Evolutionary conservation across 2,888 invertebrate species (phyloP).

Genomic region (Stenotaenia linearis): DNA sequence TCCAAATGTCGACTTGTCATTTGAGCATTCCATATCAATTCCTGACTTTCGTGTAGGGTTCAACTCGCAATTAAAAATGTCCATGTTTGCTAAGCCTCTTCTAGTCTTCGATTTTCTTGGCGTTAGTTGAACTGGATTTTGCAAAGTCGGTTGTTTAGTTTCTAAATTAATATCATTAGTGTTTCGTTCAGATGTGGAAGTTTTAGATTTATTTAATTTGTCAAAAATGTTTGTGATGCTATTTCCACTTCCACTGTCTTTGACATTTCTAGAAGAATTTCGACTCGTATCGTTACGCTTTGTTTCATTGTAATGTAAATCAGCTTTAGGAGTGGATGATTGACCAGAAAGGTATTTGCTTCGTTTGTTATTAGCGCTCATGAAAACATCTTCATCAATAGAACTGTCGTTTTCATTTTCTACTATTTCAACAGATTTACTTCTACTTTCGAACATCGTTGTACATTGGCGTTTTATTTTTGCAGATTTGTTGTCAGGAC

Average conservation of each 20-base stretch:
- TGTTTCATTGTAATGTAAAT: not conserved
- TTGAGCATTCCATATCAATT: not conserved
- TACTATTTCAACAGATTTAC: not conserved
- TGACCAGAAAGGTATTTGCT: not conserved
- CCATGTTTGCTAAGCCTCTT: not conserved
- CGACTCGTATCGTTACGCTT: not conserved
- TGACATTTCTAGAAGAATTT: not conserved
- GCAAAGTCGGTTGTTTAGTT: not conserved
- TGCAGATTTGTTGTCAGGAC: no score
- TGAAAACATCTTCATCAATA: not conserved
- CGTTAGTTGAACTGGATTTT: not conserved
- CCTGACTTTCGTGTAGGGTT: not conserved
- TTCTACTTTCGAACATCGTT: not conserved
- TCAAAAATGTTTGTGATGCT: not conserved
- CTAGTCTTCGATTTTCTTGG: not conserved
- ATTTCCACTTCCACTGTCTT: not conserved
- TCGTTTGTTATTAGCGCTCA: not conserved
- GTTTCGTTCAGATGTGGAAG: not conserved
- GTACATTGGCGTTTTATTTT: not conserved
- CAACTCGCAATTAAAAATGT: not conserved
- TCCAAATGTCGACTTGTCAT: not conserved
- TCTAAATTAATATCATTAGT: no score
- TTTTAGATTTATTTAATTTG: not conserved
- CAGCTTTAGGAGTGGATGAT: not conserved
- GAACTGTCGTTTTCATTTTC: not conserved